Evolutionary conservation across 2,113 vertebrate species (phyloP), one percentile per base, ranked within the genome.

Genomic region (Lontra canadensis): DNA sequence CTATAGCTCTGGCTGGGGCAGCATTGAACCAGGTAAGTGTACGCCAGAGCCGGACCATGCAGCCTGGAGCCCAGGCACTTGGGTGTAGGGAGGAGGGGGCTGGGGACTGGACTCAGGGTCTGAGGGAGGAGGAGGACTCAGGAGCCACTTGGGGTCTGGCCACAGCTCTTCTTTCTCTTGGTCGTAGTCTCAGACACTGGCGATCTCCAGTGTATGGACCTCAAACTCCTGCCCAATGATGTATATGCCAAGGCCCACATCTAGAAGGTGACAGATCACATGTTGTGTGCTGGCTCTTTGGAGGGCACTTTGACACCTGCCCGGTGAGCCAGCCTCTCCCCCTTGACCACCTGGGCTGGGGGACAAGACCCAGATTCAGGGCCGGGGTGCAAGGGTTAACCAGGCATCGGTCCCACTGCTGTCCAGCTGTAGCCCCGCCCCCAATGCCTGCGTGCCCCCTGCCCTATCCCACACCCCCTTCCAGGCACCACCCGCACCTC

Each of bases 271-370:
- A 98, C 98, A 0, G 1, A 97, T 0, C 26, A 74, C 96, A 99
- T 99, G 99, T 98, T 99, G 98, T 99, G 99, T 29, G 98, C 98
- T n/a, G 99, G 99, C 18, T 97, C 97, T 84, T 20, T 98, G 96
- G 96, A 98, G 76, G 99, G 99, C 36, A 98, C 94, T 99, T 99
- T 84, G 99, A 99, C 96, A 98, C 98, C 55, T 99, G 99, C 57
- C 96, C 97, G 99, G 99, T 98, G 90, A 98, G 98, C 20, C 61
- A 8, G 31, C 29, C 39, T 69, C 36, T 44, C 3, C n/a, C 1
- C 57, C 44, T 1, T 1, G 7, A 18, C 26, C 36, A 21, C 63
- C 42, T 36, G 47, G 17, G 52, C 55, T n/a, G 21, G 21, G n/a
- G 0, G 13, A 1, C 10, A 47, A n/a, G 8, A 7, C 13, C 31